Evolutionary conservation across 2,797 vertebrate genomes (phyloP).

Genomic region (Eidolon dupreanum): DNA sequence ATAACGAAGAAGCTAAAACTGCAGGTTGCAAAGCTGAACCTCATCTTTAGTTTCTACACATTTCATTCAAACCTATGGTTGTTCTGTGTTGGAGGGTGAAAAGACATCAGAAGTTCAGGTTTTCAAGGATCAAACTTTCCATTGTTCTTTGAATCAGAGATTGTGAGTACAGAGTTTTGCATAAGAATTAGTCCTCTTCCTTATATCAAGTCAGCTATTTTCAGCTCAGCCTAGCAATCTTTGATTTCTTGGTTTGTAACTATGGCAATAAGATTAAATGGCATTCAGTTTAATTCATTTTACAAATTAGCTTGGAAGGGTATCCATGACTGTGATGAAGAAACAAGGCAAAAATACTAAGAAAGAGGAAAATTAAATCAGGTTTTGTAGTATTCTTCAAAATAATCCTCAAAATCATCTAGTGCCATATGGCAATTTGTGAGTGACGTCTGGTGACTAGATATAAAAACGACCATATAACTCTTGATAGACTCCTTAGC

Average conservation of each 20-base stretch:
- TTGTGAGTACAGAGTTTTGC: constrained; percentile 79
- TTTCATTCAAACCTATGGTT: constrained; percentile 63
- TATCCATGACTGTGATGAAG: constrained; percentile 61
- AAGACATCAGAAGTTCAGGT: constrained; percentile 54
- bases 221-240: constrained; percentile 82
- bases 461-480: constrained; percentile 62
- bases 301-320: constrained; percentile 81
- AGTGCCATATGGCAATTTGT: constrained; percentile 70
- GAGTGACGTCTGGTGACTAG: constrained; percentile 63
- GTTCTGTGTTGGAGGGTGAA: constrained; percentile 57
- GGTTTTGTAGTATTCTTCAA: constrained; percentile 73
- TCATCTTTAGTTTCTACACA: constrained; percentile 28
- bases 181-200: constrained; percentile 82
- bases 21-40: background rate
- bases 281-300: constrained; percentile 83
- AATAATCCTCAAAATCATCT: constrained; percentile 69
- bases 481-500: constrained; percentile 47
- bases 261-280: constrained; percentile 87
- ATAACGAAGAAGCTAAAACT: background rate
- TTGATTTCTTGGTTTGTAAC: constrained; percentile 85
- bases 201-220: constrained; percentile 83
- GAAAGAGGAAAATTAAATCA: constrained; percentile 75
- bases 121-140: constrained; percentile 80
- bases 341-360: constrained; percentile 64
- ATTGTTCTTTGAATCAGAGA: constrained; percentile 81